Evolutionary conservation across 2,888 invertebrate genomes (phyloP), one percentile per base, ranked within the genome.

Genomic region (Rambutsinella grinnellia): DNA sequence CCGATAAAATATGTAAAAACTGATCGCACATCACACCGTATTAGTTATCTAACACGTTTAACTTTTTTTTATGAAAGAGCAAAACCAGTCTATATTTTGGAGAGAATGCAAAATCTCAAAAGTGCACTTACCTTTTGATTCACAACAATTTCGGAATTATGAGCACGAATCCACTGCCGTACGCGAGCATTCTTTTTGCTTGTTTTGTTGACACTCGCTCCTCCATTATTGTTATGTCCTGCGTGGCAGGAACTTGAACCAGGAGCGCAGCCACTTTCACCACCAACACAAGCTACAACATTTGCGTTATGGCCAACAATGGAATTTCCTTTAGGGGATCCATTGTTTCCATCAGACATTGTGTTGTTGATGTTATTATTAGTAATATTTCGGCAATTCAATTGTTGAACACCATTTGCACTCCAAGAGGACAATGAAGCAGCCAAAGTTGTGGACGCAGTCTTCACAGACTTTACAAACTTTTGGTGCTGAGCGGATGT

Each of bases 131-230:
- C 79, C 79, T 80, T 80, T 53, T 79, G 79, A 75, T 78, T 78
- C 66, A 76, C 69, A 70, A 78, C 68, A 69, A 72, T 79, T 67
- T 74, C 78, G 27, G 80, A 74, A 77, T 80, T 82, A 72, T 82
- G 82, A 57, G 82, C 82, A 65, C 82, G 76, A 75, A 84, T 79
- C 84, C 84, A 84, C 61, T 83, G 82, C 36, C 82, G 72, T 68
- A 82, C 79, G 61, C 82, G 71, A 26, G 79, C 68, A 57, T 71
- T 76, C 72, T 81, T 83, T 66, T 79, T 82, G 49, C 68, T 69
- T 53, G 75, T 51, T 56, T 71, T 78, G 10, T 56, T 51, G 49
- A 61, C 44, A 0, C 60, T 53, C 2, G 44, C 26, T 58, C 36
- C 63, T 26, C 19, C 49, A n/a, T 26, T 54, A 23, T 17, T 36